A percentile compares a stretch with the other conserved stretches of the same genome.
These are phyloP conservation scores for Mystacides longicornis DNA, from an alignment of 2,888 invertebrate species.

Conservation along the genomic window DNA sequence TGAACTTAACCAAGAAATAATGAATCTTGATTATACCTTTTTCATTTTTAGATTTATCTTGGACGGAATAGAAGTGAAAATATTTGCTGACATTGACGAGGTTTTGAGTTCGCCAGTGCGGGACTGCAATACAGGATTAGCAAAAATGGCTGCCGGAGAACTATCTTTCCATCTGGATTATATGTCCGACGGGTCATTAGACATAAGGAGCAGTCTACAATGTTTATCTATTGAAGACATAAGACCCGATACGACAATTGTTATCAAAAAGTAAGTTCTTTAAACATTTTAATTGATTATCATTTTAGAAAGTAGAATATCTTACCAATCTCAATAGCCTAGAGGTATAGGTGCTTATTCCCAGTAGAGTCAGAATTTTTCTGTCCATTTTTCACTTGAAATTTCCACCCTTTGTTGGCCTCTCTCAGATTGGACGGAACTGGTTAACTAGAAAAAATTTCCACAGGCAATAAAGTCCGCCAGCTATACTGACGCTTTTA, in stretches of 20 bases:
- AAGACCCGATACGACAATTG: slow-evolving; percentile 55
- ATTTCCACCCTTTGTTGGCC: too few relatives aligned
- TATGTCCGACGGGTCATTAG: slow-evolving; percentile 61
- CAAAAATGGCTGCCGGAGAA: slow-evolving; percentile 63
- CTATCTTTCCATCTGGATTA: slow-evolving; percentile 54
- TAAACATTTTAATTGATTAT: neutral
- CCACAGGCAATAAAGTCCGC: too few relatives aligned
- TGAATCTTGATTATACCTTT: neutral
- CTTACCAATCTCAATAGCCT: too few relatives aligned
- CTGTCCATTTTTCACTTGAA: too few relatives aligned
- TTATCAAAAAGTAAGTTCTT: slow-evolving; percentile 48
- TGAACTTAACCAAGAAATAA: too few relatives aligned
- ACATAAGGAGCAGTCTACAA: slow-evolving; percentile 63
- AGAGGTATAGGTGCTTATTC: too few relatives aligned
- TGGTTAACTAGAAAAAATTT: too few relatives aligned
- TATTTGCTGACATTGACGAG: slow-evolving; percentile 70
- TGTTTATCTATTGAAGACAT: slow-evolving; percentile 65
- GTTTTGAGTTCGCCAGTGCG: slow-evolving; percentile 67
- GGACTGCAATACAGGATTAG: slow-evolving; percentile 63
- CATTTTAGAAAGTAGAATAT: too few relatives aligned
- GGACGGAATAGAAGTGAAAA: slow-evolving; percentile 62
- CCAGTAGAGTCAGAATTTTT: too few relatives aligned
- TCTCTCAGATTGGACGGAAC: too few relatives aligned
- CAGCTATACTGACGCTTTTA: too few relatives aligned
- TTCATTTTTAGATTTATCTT: slow-evolving; percentile 47